Percentiles rank a stretch among this genome's conserved stretches.
Evolutionary conservation across 2,113 vertebrate species (phyloP).

Genomic region (Cyrtonyx montezumae): DNA sequence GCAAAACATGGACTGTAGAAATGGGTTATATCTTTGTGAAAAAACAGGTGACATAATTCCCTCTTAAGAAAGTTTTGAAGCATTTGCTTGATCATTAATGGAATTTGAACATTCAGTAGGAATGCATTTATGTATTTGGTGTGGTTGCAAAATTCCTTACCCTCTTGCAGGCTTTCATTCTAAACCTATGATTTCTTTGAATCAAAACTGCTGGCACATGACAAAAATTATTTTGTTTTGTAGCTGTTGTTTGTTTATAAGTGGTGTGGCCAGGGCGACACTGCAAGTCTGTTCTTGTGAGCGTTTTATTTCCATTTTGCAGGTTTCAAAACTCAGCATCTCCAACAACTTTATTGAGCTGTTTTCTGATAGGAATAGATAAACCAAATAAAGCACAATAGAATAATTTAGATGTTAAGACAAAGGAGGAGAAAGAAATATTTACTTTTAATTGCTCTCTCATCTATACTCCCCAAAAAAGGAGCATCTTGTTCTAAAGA

Average conservation of each 20-base stretch:
- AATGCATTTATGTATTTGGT: neutral
- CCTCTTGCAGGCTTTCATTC: neutral
- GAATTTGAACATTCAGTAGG: neutral
- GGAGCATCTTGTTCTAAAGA: neutral
- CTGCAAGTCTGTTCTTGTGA: neutral
- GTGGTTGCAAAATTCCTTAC: neutral
- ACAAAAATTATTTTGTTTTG: neutral
- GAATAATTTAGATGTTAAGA: neutral
- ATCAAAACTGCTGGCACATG: neutral
- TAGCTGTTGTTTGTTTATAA: neutral
- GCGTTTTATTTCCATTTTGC: neutral
- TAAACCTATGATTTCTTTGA: neutral
- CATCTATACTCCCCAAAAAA: neutral
- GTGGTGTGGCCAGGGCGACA: neutral
- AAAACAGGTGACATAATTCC: neutral
- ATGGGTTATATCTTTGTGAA: neutral
- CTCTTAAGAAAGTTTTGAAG: neutral
- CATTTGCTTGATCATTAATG: neutral
- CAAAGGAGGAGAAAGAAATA: neutral
- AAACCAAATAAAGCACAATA: neutral
- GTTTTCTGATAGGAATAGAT: neutral
- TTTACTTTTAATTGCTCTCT: neutral
- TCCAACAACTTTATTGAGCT: neutral
- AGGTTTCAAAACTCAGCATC: neutral
- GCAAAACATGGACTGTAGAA: neutral